These are phyloP conservation scores for Aphodius sticticus DNA, from an alignment of 2,888 invertebrate species.

Conservation along the genomic window DNA sequence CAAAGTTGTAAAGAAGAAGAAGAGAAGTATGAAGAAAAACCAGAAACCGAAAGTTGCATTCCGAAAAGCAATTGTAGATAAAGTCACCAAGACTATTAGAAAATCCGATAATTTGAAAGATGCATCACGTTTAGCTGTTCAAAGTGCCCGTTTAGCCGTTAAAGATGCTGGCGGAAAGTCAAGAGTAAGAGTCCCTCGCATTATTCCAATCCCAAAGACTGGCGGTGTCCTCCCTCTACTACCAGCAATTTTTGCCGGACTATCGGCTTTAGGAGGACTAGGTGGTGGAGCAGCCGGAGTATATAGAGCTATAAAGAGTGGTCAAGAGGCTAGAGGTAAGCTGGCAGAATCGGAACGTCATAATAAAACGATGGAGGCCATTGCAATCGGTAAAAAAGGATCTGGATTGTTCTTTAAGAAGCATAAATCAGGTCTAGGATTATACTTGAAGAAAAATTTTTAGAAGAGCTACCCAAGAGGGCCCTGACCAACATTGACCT, in stretches of 20 bases:
- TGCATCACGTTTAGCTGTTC: constrained; percentile 5
- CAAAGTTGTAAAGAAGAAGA: neutral
- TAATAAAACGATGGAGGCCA: constrained; percentile 48
- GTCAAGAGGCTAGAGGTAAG: constrained; percentile 39
- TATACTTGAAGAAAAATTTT: constrained; percentile 37
- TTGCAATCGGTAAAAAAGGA: constrained; percentile 48
- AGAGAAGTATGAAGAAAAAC: neutral
- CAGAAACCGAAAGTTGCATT: too few species aligned
- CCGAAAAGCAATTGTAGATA: too few species aligned
- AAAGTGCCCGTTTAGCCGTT: constrained; percentile 24
- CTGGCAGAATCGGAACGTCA: constrained; percentile 46
- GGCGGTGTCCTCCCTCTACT: constrained; percentile 46
- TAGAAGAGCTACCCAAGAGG: constrained; percentile 40
- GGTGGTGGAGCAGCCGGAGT: constrained; percentile 44
- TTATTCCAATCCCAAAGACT: too few species aligned
- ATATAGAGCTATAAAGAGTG: constrained; percentile 46
- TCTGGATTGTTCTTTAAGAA: constrained; percentile 42
- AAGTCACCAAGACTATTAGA: neutral
- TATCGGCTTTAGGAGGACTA: constrained; percentile 38
- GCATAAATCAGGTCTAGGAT: constrained; percentile 38
- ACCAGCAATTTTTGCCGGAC: constrained; percentile 36
- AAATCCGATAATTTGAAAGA: constrained; percentile 14
- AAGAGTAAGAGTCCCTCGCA: too few species aligned
- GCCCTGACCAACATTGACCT: constrained; percentile 45
- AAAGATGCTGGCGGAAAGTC: constrained; percentile 36